phyloP scores from a whole-genome alignment of 1,140 invertebrate species.

The Stegodyphus dumicola region DNA sequence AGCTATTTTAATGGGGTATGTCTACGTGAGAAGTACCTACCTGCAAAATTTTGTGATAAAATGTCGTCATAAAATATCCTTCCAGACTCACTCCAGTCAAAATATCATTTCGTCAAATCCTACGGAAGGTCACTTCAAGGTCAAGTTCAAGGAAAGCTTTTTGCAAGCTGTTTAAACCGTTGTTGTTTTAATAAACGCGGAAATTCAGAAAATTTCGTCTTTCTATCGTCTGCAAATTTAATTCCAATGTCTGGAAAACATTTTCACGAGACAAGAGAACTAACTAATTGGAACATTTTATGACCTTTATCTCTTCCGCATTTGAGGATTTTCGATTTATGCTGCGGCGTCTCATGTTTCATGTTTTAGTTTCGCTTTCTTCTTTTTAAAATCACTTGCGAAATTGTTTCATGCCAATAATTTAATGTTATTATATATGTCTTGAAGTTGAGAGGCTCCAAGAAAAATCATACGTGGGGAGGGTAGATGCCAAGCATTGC shows the following conservation, averaged over 20 bases:
- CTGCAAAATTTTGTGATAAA: neutral
- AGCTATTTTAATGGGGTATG: too few relatives aligned
- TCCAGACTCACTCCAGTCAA: slow-evolving; percentile 22
- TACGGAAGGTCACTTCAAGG: slow-evolving; percentile 18
- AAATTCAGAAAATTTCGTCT: neutral
- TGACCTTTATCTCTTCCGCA: too few relatives aligned
- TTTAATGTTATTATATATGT: too few relatives aligned
- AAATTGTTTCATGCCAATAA: too few relatives aligned
- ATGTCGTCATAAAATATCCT: neutral
- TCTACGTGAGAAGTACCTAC: too few relatives aligned
- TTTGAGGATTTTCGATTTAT: too few relatives aligned
- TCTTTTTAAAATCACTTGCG: too few relatives aligned
- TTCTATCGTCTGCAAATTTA: neutral
- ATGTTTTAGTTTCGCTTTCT: too few relatives aligned
- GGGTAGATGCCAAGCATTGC: too few relatives aligned
- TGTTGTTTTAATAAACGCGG: neutral
- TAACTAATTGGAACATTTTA: neutral
- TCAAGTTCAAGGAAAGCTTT: slow-evolving; percentile 35
- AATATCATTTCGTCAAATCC: slow-evolving; percentile 1
- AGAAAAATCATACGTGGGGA: too few relatives aligned
- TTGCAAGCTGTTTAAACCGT: neutral
- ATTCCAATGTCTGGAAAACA: neutral
- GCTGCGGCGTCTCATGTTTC: too few relatives aligned
- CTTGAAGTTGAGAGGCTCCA: too few relatives aligned
- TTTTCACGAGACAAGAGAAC: neutral